Conservation (phyloP, 2,113 vertebrate species). For the Plecotus auritus region DNA sequence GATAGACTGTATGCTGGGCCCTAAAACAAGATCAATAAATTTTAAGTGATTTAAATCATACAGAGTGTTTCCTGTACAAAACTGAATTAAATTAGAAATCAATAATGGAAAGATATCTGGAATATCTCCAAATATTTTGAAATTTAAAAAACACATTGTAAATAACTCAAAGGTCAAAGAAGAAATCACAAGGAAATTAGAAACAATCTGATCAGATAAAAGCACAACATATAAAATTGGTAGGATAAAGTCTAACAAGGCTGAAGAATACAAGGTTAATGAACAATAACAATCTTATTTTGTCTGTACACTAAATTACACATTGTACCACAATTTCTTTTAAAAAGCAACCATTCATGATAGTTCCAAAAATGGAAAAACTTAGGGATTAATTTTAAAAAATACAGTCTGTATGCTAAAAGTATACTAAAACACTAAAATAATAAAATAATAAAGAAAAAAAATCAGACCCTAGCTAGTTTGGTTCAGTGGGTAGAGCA, state of each 20-base stretch:
- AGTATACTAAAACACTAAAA: not conserved
- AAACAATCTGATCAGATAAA: conserved; percentile 2
- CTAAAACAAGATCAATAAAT: conserved; percentile 54
- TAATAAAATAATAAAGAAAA: too few species aligned
- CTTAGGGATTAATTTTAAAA: not conserved
- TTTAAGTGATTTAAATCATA: conserved; percentile 44
- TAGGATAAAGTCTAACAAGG: not conserved
- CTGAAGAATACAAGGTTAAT: not conserved
- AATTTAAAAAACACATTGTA: not conserved
- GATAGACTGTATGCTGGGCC: not conserved
- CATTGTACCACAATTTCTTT: not conserved
- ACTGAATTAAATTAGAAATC: conserved; percentile 49
- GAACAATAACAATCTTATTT: not conserved
- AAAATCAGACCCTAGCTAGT: too few species aligned
- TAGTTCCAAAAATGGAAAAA: not conserved
- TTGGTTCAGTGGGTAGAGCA: too few species aligned
- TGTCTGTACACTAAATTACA: not conserved
- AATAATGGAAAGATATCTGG: conserved; percentile 12
- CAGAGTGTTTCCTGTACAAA: conserved; percentile 38
- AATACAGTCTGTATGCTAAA: not conserved
- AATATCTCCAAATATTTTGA: conserved; percentile 41
- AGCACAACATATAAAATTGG: not conserved
- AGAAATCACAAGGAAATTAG: not conserved
- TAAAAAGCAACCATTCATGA: not conserved
- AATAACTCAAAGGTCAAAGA: conserved; percentile 15